Base-by-base conservation (phyloP, 2,113 vertebrate genomes). In the Aegithalos caudatus region DNA sequence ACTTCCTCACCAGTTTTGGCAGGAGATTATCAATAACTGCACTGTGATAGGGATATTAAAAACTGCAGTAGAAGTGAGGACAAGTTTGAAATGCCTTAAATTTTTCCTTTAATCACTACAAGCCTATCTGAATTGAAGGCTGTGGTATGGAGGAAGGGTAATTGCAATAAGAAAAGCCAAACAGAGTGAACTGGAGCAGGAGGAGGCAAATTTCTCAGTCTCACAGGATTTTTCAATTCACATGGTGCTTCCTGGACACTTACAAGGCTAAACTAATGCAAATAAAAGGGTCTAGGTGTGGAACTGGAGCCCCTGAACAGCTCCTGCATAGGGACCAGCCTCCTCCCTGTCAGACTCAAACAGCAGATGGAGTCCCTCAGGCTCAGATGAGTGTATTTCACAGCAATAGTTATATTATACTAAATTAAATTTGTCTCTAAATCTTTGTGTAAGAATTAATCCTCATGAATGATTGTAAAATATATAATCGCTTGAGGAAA, bases 371-470 rank as follows among this genome's bases (percentile, higher is more conserved):
- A 78, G 60, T 29, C 64, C 47, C 67, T 74, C 60, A 66, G 83
- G 64, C 77, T 81, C 54, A 94, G 58, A 82, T 20, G 44, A 22
- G 20, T 57, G 45, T 35, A 66, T 50, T 65, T 89, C 54, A 83
- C 54, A 94, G 64, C 58, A 77, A 72, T 18, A 72, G 79, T 82
- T 85, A 69, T 25, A 81, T 10, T 9, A 60, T 21, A 44, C 72
- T 85, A 80, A 69, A 94, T 92, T 83, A 92, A 70, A 94, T 83
- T 86, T 92, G 21, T 86, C 61, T 24, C 48, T 86, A 91, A 86
- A 86, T 74, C 82, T 92, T 94, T 80, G 11, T 57, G 12, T 61
- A 93, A 85, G 23, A 57, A 77, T 80, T 94, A 94, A 96, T 92
- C 79, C 50, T 88, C 72, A 31, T 58, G 91, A 95, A 78, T 78